These are phyloP conservation scores for Sus cebifrons DNA, from an alignment of 2,797 vertebrate genomes.

Conservation along the genomic window DNA sequence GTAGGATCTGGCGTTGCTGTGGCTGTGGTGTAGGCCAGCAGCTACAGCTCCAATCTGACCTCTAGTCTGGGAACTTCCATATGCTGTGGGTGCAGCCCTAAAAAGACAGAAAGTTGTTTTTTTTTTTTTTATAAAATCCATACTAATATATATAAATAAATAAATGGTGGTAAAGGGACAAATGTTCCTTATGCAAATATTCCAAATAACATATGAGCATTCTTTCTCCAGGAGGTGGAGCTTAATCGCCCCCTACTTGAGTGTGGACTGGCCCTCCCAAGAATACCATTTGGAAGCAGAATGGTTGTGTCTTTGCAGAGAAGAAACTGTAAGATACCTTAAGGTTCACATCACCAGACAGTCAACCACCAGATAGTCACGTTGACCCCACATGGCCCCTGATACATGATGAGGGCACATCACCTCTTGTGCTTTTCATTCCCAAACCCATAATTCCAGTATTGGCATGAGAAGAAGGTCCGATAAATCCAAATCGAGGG, in stretches of 20 bases:
- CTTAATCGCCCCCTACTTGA: no score
- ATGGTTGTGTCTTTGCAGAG: background rate
- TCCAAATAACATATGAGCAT: no score
- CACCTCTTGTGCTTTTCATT: background rate
- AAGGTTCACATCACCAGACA: accelerated
- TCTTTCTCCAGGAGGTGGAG: background rate
- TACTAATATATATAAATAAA: background rate
- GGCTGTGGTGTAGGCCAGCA: no score
- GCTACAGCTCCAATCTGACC: no score
- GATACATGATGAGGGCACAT: accelerated
- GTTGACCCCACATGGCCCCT: no score
- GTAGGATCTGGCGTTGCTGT: no score
- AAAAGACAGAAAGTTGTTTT: no score
- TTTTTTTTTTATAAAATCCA: background rate
- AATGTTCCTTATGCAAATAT: background rate
- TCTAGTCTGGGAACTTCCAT: no score
- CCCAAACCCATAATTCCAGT: background rate
- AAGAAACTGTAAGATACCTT: background rate
- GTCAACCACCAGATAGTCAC: background rate
- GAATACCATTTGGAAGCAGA: background rate
- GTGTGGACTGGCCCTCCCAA: background rate
- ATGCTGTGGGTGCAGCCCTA: no score
- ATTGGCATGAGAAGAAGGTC: background rate
- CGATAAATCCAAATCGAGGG: background rate
- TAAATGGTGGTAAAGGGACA: background rate